These are phyloP conservation scores for Hippopotamus amphibius DNA, from an alignment of 2,113 vertebrate species.

Conservation along the genomic window DNA sequence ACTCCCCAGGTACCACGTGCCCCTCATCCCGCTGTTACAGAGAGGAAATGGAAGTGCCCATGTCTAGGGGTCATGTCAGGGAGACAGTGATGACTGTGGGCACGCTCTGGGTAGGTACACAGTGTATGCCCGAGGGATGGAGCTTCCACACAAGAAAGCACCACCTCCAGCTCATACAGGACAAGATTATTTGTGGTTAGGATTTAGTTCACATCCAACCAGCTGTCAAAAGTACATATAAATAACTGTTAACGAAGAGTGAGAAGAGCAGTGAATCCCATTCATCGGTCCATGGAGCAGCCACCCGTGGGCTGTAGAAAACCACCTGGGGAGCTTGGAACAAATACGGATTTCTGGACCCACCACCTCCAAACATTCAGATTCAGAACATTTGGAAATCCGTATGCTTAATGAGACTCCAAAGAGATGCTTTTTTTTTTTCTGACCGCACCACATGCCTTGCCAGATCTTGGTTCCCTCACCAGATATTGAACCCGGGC, in stretches of 20 bases:
- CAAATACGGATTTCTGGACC: background rate
- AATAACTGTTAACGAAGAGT: background rate
- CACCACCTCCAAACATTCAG: background rate
- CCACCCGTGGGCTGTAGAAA: background rate
- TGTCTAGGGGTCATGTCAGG: background rate
- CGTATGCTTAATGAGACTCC: background rate
- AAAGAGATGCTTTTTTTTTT: background rate
- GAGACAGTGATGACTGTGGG: background rate
- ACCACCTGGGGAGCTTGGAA: background rate
- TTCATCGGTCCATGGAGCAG: background rate
- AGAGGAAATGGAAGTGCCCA: background rate
- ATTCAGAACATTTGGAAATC: constrained; percentile 9
- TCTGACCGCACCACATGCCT: accelerated
- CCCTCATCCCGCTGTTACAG: background rate
- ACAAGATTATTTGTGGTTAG: background rate
- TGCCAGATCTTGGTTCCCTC: background rate
- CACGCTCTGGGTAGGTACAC: background rate
- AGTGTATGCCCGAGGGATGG: background rate
- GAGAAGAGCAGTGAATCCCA: background rate
- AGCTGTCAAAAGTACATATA: background rate
- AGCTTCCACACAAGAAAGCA: background rate
- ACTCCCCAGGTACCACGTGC: background rate
- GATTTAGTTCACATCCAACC: background rate
- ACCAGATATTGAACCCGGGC: background rate
- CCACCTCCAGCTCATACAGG: background rate